Percentiles rank a stretch among this genome's conserved stretches.
These are phyloP conservation scores for Neogale vison DNA, from an alignment of 2,113 vertebrate genomes.

Conservation along the genomic window DNA sequence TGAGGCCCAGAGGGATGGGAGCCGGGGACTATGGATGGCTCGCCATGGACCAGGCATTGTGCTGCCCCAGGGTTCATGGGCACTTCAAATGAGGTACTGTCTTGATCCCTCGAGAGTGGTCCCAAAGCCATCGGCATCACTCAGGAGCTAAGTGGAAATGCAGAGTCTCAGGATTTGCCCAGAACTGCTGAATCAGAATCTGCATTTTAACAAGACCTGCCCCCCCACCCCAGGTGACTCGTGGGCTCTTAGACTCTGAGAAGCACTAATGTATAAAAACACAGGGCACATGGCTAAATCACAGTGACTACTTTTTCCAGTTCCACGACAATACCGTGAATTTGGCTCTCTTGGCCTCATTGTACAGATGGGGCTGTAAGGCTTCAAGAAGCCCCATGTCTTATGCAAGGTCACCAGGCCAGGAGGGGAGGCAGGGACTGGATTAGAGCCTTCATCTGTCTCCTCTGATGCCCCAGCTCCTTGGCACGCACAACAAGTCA, in stretches of 20 bases:
- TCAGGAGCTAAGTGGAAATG: background rate
- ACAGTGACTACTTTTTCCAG: background rate
- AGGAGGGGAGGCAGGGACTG: background rate
- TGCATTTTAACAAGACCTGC: background rate
- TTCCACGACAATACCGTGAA: accelerated
- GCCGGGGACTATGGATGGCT: background rate
- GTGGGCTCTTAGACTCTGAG: accelerated
- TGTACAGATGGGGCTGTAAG: background rate
- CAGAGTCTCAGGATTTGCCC: background rate
- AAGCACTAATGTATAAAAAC: background rate
- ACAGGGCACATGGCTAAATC: background rate
- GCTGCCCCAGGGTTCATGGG: background rate
- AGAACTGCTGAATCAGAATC: background rate
- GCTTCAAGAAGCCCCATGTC: background rate
- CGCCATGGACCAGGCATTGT: accelerated
- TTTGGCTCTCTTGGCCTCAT: background rate
- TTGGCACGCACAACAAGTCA: background rate
- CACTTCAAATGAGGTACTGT: background rate
- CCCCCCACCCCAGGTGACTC: too few species aligned
- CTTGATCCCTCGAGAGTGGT: accelerated
- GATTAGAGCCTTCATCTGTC: background rate
- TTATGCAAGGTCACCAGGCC: background rate
- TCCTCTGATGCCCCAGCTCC: background rate
- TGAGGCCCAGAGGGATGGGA: background rate
- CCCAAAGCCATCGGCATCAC: background rate